Evolutionary conservation across 1,140 invertebrate species (phyloP).

Genomic region (Streblospio benedicti): DNA sequence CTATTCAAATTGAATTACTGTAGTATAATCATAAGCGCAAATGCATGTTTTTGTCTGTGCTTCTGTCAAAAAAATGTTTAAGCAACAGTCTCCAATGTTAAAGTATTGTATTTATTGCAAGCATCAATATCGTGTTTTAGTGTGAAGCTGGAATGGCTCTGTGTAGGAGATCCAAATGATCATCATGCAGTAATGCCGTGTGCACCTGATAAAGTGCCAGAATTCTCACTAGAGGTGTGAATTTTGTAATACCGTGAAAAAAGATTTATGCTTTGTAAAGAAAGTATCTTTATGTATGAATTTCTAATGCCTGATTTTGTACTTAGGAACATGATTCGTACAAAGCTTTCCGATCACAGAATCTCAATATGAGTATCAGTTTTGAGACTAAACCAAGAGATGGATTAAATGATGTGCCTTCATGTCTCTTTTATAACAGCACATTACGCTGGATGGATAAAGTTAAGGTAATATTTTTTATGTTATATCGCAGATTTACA

Average conservation of each 20-base stretch:
- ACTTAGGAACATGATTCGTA: slow-evolving; percentile 62
- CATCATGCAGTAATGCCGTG: slow-evolving; percentile 94
- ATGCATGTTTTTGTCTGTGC: too few relatives aligned
- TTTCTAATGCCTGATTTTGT: slow-evolving; percentile 14
- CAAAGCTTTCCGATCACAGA: slow-evolving; percentile 83
- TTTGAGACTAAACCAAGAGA: slow-evolving; percentile 71
- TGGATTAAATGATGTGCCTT: slow-evolving; percentile 48
- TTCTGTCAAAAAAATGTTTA: too few relatives aligned
- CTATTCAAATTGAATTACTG: too few relatives aligned
- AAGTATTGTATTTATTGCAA: too few relatives aligned
- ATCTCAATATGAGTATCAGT: slow-evolving; percentile 76
- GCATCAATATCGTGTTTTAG: slow-evolving; percentile 28
- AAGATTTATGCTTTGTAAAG: slow-evolving; percentile 13
- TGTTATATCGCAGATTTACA: too few relatives aligned
- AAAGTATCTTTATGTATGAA: not conserved
- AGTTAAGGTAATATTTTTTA: slow-evolving; percentile 56
- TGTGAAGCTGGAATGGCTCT: slow-evolving; percentile 82
- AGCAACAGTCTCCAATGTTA: too few relatives aligned
- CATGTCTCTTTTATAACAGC: slow-evolving; percentile 78
- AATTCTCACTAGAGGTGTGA: slow-evolving; percentile 69
- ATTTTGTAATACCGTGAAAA: slow-evolving; percentile 65
- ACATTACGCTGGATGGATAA: slow-evolving; percentile 84
- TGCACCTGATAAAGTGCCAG: slow-evolving; percentile 90
- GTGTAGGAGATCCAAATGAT: slow-evolving; percentile 84
- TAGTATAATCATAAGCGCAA: too few relatives aligned